A percentile compares a stretch with the other conserved stretches of the same genome.
Evolutionary conservation across 2,888 invertebrate genomes (phyloP).

Genomic region (Lycia hirtaria): DNA sequence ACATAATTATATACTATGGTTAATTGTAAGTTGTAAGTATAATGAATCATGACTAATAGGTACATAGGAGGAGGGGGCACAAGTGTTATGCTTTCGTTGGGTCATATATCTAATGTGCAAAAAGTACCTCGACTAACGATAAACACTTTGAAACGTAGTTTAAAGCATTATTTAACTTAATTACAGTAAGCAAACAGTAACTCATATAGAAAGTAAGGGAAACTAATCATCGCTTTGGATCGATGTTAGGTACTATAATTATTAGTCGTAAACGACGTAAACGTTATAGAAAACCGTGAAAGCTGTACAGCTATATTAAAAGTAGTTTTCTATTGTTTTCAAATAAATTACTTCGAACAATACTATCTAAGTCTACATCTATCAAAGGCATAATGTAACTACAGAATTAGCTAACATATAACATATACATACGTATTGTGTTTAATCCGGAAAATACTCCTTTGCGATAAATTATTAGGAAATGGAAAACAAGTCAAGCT

Average conservation of each 20-base stretch:
- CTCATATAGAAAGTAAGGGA: conserved; percentile 5
- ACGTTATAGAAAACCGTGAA: conserved; percentile 23
- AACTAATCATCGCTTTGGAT: conserved; percentile 8
- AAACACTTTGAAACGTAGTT: no score
- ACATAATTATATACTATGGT: no score
- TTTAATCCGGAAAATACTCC: conserved; percentile 34
- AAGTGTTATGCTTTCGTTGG: no score
- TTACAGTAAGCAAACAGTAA: neutral
- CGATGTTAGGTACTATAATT: conserved; percentile 13
- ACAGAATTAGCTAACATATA: neutral
- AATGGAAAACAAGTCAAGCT: conserved; percentile 49
- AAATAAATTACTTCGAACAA: conserved; percentile 21
- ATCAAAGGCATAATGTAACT: conserved; percentile 1
- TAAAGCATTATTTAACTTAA: no score
- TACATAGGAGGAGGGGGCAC: no score
- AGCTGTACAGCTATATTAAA: conserved; percentile 14
- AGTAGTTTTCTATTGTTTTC: conserved; percentile 22
- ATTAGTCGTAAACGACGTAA: conserved; percentile 7
- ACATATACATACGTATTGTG: neutral
- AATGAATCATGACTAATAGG: no score
- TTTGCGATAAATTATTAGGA: conserved; percentile 45
- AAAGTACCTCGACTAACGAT: no score
- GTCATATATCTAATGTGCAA: no score
- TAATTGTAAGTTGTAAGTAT: no score
- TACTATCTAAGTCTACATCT: conserved; percentile 17